Conservation (phyloP, 2,113 vertebrate genomes). For the Bubo bubo region DNA sequence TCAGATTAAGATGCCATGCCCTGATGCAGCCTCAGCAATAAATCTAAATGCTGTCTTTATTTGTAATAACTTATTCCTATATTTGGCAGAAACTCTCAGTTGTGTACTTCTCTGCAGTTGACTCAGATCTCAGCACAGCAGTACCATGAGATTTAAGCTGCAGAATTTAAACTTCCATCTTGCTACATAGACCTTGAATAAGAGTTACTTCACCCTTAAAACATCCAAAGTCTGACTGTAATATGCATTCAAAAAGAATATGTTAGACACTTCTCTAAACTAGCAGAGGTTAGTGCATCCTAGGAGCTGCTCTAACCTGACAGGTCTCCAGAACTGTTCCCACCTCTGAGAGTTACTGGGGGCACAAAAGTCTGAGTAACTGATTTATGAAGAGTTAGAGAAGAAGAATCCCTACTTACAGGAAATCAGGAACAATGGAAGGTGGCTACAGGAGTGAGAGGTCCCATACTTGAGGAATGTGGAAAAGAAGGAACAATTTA, state of each 20-base stretch:
- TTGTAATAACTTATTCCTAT: neutral
- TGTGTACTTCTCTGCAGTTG: neutral
- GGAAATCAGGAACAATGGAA: neutral
- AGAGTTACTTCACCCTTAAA: neutral
- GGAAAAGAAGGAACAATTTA: neutral
- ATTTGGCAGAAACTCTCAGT: neutral
- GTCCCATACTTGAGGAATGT: neutral
- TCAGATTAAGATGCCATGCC: neutral
- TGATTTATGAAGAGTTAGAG: neutral
- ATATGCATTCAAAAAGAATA: neutral
- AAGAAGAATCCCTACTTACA: neutral
- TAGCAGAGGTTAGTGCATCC: neutral
- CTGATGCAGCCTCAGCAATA: neutral
- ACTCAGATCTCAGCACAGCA: neutral
- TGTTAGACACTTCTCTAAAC: neutral
- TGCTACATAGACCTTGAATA: neutral
- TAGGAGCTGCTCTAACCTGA: neutral
- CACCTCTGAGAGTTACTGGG: neutral
- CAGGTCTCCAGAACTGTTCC: neutral
- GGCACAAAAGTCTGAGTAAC: neutral
- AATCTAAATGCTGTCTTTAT: neutral
- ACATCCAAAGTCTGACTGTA: neutral
- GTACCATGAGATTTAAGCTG: rapidly evolving
- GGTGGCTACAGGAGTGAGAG: neutral
- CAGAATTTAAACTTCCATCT: neutral